A percentile compares a stretch with the other conserved stretches of the same genome.
phyloP scores from a whole-genome alignment of 2,888 invertebrate species.

The Trissoscelio sp. region DNA sequence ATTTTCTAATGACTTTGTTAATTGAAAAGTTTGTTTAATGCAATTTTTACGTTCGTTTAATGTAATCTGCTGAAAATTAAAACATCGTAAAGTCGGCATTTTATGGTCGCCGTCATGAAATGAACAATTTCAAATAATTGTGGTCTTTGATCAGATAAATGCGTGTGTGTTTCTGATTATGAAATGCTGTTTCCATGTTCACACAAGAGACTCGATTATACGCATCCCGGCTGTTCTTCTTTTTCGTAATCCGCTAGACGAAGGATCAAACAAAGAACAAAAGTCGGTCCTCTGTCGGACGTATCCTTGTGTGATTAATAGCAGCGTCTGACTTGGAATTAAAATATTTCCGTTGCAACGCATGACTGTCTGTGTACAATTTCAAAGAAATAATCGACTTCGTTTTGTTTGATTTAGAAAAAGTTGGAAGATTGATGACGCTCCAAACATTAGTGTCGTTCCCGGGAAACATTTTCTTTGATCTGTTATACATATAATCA shows the following conservation, averaged over 20 bases:
- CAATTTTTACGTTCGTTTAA: background rate
- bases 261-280: slow-evolving; percentile 24
- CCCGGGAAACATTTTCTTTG: no score
- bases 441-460: no score
- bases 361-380: background rate
- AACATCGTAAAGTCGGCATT: background rate
- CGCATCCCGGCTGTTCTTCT: slow-evolving; percentile 10
- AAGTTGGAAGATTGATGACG: background rate
- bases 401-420: background rate
- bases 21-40: background rate
- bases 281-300: slow-evolving; percentile 6
- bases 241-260: slow-evolving; percentile 21
- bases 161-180: slow-evolving; percentile 26
- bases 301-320: slow-evolving; percentile 27
- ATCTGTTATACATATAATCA: no score
- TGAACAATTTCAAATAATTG: slow-evolving; percentile 21
- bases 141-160: slow-evolving; percentile 20
- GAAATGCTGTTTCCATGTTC: slow-evolving; percentile 32
- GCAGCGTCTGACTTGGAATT: slow-evolving; percentile 8
- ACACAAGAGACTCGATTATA: slow-evolving; percentile 12
- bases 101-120: background rate
- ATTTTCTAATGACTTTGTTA: background rate
- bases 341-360: slow-evolving; percentile 20
- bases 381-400: background rate
- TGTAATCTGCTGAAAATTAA: background rate